Evolutionary conservation across 2,888 invertebrate species (phyloP).

Genomic region (Ariolimax columbianus): DNA sequence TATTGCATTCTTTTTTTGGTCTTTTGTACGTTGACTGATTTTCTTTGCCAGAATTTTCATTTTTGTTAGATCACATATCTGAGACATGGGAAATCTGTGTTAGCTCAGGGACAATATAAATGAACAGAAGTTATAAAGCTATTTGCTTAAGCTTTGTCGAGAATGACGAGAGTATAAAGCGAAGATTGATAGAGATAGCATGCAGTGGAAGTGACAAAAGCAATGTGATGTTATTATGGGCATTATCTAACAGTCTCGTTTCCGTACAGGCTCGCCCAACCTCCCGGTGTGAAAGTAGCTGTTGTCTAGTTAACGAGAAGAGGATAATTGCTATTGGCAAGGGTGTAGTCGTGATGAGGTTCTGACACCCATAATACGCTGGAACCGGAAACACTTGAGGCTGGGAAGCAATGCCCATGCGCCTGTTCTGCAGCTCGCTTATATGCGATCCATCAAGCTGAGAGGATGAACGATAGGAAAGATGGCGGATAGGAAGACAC

Average conservation of each 20-base stretch:
- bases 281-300: constrained; percentile 11
- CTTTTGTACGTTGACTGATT: too few species aligned
- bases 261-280: background rate
- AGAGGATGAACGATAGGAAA: constrained; percentile 13
- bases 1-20: too few species aligned
- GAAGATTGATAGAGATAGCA: constrained; percentile 1
- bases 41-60: too few species aligned
- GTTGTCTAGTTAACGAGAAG: constrained; percentile 19
- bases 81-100: background rate
- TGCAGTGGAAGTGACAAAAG: background rate
- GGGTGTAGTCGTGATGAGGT: constrained; percentile 29
- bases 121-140: background rate
- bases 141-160: background rate
- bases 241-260: background rate
- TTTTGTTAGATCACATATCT: too few species aligned
- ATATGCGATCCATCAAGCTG: constrained; percentile 35
- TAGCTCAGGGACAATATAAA: background rate
- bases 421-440: constrained; percentile 19
- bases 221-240: background rate
- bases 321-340: constrained; percentile 25
- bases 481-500: background rate
- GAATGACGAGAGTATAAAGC: background rate
- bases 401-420: constrained; percentile 27
- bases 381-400: constrained; percentile 38
- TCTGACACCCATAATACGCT: constrained; percentile 35